Percentiles rank a stretch among this genome's conserved stretches.
Conservation (phyloP, 2,113 vertebrate genomes). For the Saguinus midas region DNA sequence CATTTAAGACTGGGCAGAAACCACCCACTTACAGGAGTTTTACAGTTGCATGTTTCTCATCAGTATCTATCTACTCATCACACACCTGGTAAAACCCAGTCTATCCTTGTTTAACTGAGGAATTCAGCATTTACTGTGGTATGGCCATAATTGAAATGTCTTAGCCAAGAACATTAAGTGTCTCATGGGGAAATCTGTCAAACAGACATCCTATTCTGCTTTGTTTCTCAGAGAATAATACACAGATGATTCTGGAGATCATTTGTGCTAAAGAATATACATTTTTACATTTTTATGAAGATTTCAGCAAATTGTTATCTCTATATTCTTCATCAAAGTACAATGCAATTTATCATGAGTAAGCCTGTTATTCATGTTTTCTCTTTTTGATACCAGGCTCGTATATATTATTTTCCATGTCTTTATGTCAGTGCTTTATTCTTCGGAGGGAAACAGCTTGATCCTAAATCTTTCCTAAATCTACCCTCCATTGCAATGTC, state of each 20-base stretch:
- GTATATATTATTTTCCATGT: not conserved
- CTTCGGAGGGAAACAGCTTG: not conserved
- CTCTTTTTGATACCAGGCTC: not conserved
- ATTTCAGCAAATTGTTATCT: not conserved
- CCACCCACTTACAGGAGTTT: conserved; percentile 52
- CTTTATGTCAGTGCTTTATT: not conserved
- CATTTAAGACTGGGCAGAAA: conserved; percentile 48
- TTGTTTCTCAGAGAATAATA: conserved; percentile 28
- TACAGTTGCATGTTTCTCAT: conserved; percentile 1
- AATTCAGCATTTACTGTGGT: not conserved
- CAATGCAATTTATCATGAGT: not conserved
- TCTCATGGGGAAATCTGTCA: not conserved
- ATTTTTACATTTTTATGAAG: not conserved
- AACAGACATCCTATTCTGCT: not conserved
- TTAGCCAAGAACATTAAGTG: not conserved
- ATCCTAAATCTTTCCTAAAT: not conserved
- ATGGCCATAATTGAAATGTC: not conserved
- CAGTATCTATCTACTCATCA: not conserved
- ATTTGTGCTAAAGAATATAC: not conserved
- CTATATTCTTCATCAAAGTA: conserved; percentile 35
- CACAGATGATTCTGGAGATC: not conserved
- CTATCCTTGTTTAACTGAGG: not conserved
- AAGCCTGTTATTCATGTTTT: not conserved
- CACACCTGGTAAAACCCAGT: not conserved
- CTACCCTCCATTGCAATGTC: not conserved